phyloP scores from a whole-genome alignment of 2,113 vertebrate species.

The Procavia capensis region DNA sequence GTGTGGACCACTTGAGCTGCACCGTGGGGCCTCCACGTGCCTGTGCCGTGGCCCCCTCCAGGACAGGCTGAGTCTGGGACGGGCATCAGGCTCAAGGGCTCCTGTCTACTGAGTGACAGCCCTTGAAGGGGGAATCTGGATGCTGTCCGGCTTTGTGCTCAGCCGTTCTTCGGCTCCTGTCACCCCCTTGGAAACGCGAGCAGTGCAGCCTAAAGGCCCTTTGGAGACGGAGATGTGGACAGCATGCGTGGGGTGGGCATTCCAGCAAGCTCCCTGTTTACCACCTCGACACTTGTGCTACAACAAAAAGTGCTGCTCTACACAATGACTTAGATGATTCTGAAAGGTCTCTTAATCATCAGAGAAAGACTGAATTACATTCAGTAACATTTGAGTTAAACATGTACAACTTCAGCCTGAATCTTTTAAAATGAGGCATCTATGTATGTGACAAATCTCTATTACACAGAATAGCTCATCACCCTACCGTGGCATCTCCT shows the following conservation, averaged over 20 bases:
- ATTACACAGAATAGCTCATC: accelerated
- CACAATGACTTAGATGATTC: accelerated
- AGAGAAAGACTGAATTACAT: neutral
- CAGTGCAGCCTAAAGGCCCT: neutral
- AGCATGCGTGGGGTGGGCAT: accelerated
- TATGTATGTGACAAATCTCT: neutral
- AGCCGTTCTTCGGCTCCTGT: neutral
- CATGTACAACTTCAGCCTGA: neutral
- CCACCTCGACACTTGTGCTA: neutral
- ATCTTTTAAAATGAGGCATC: neutral
- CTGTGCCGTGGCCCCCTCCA: neutral
- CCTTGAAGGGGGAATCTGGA: neutral
- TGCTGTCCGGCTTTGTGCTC: neutral
- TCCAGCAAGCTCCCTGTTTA: accelerated
- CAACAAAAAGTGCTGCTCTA: neutral
- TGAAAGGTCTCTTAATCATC: constrained; percentile 43
- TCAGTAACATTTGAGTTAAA: neutral
- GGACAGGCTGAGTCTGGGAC: neutral
- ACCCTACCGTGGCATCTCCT: neutral
- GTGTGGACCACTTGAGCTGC: constrained; percentile 74
- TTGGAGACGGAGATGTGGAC: accelerated
- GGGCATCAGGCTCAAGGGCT: neutral
- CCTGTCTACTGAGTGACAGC: constrained; percentile 10
- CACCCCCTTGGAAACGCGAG: neutral
- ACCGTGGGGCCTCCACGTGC: constrained; percentile 48